Evolutionary conservation across 1,140 invertebrate species (phyloP).

Genomic region (Chelonus insularis): DNA sequence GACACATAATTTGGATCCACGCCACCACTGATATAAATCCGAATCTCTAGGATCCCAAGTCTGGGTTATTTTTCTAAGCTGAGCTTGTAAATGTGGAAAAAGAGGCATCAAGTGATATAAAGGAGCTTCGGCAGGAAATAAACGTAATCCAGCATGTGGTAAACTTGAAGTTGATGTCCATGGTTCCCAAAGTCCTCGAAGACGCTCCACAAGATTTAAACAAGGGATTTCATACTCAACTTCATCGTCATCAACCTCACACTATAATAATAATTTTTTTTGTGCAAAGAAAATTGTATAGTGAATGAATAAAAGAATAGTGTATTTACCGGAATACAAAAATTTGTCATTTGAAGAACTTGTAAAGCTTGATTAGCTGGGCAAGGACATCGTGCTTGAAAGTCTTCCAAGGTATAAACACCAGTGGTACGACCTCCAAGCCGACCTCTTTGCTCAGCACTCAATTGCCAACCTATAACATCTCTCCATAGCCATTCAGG

Average conservation of each 20-base stretch:
- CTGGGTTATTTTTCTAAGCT: conserved; percentile 65
- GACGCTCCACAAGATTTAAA: conserved; percentile 74
- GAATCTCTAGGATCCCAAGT: conserved; percentile 65
- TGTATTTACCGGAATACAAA: conserved; percentile 68
- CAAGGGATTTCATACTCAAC: conserved; percentile 83
- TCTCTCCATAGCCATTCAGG: conserved; percentile 76
- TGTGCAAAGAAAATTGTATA: no score
- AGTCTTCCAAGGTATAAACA: conserved; percentile 78
- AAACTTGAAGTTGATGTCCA: conserved; percentile 63
- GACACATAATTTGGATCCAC: conserved; percentile 77
- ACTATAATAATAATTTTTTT: no score
- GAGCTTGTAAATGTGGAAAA: conserved; percentile 73
- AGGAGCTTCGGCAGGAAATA: conserved; percentile 64
- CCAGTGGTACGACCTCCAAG: conserved; percentile 70
- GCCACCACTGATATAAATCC: conserved; percentile 81
- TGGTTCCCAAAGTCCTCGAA: conserved; percentile 75
- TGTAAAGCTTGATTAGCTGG: conserved; percentile 73
- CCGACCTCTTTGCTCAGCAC: conserved; percentile 66
- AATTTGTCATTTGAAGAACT: conserved; percentile 70
- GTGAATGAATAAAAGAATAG: no score
- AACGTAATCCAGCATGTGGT: conserved; percentile 71
- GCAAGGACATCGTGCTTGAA: conserved; percentile 74
- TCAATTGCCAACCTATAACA: conserved; percentile 74
- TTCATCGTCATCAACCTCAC: conserved; percentile 72
- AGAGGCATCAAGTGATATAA: conserved; percentile 68